Evolutionary conservation across 2,888 invertebrate genomes (phyloP), one percentile per base, ranked within the genome.

Genomic region (Epirrhoe tristata): DNA sequence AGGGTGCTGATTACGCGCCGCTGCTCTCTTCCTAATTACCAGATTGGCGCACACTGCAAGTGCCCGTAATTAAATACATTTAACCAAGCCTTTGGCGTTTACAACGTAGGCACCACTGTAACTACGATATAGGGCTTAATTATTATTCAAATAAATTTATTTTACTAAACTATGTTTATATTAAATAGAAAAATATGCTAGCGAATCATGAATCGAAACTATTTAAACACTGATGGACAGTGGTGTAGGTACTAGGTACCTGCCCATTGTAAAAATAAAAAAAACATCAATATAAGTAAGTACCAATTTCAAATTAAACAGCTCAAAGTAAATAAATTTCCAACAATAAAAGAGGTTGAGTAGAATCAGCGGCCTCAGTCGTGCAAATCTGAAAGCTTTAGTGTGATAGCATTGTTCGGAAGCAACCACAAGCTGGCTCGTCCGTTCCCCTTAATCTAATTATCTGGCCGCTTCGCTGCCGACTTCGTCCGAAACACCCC

Each of bases 21-120:
- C 77, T 81, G 81, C 86, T 83, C 86, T 87, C 84, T 87, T 86
- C 86, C 82, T 92, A 92, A 92, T 93, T 92, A 87, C 88, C 85
- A 90, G 87, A 91, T 90, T 90, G 89, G 86, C 82, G 87, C 85
- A 88, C 86, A 83, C 84, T 87, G 84, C 76, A 84, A 89, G 89
- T 90, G 86, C 81, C 85, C 80, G 84, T 90, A 91, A 91, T 91
- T 91, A 91, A 92, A 90, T 89, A 86, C 86, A 88, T 89, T 87
- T 86, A 83, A 84, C 86, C 81, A 78, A 80, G 80, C 82, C 81
- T 87, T 84, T 81, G 65, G 60, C 66, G 74, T 58, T 63, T 57
- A 55, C 58, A 61, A 61, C 39, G 34, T 46, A 50, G 43, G 43
- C 77, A 70, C 64, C 66, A 51, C 67, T 36, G 64, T 3, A 24